Conservation (phyloP, 2,797 vertebrate genomes). For the Sebastes matsubarae region DNA sequence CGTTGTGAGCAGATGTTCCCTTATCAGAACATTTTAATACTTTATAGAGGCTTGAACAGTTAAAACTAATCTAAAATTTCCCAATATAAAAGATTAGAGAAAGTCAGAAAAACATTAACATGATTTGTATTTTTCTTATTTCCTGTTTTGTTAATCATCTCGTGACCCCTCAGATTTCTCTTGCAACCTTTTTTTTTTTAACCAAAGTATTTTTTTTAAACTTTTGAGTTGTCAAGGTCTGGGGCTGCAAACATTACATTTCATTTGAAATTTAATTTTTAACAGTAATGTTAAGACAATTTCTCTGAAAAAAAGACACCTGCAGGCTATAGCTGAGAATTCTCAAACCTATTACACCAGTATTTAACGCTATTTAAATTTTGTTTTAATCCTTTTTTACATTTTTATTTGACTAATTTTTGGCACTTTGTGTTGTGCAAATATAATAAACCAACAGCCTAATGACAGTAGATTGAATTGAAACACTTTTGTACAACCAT, state of each 20-base stretch:
- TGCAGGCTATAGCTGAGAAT: neutral
- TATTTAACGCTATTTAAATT: neutral
- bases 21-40: neutral
- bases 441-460: no score
- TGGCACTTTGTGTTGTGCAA: no score
- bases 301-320: neutral
- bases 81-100: neutral
- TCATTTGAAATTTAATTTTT: neutral
- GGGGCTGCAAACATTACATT: neutral
- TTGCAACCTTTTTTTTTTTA: no score
- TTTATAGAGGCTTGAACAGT: neutral
- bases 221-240: no score
- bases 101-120: neutral
- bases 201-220: no score
- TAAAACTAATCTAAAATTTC: neutral
- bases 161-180: no score
- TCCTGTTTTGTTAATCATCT: neutral
- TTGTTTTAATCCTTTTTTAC: no score
- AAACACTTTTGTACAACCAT: no score
- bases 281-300: neutral
- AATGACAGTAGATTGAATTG: no score
- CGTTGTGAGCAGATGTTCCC: neutral
- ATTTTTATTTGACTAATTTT: no score
- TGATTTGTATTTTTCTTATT: neutral
- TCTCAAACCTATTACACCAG: neutral